Percentiles rank a stretch among this genome's conserved stretches.
Conservation (phyloP, 2,113 vertebrate genomes). For the Notechis scutatus region DNA sequence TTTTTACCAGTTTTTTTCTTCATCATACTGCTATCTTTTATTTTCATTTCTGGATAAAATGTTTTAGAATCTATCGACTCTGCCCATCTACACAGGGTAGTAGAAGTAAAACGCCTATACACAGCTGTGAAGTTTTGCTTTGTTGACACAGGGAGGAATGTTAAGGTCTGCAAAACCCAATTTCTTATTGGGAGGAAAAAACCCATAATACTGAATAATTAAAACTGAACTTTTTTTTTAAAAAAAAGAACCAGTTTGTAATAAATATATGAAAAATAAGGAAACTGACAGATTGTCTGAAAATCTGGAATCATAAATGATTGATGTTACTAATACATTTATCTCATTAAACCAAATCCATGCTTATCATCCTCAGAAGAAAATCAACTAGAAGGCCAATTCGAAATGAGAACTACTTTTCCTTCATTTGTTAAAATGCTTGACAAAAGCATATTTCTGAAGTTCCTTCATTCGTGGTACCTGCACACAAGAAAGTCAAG, state of each 20-base stretch:
- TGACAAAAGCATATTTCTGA: background rate
- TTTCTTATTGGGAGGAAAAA: conserved; percentile 40
- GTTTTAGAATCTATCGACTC: conserved; percentile 45
- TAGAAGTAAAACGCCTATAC: conserved; percentile 50
- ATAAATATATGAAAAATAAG: background rate
- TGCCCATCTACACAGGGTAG: conserved; percentile 20
- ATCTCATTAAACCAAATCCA: background rate
- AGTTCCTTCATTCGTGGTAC: background rate
- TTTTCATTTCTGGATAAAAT: conserved; percentile 5
- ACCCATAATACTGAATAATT: conserved; percentile 52
- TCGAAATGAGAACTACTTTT: background rate
- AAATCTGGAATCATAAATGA: background rate
- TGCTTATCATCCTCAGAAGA: background rate
- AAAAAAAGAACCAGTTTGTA: background rate
- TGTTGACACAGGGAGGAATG: conserved; percentile 28
- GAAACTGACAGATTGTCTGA: background rate
- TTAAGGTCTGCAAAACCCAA: conserved; percentile 49
- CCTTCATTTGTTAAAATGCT: background rate
- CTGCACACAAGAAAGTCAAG: fast-evolving
- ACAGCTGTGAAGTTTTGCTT: conserved; percentile 12
- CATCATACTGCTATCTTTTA: conserved; percentile 20
- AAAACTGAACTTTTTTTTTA: background rate
- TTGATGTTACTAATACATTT: background rate
- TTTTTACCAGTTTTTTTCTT: background rate
- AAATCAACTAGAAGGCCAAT: background rate